Percentiles rank a stretch among this genome's conserved stretches.
Conservation (phyloP, 2,888 invertebrate species). For the Heliconius erato region DNA sequence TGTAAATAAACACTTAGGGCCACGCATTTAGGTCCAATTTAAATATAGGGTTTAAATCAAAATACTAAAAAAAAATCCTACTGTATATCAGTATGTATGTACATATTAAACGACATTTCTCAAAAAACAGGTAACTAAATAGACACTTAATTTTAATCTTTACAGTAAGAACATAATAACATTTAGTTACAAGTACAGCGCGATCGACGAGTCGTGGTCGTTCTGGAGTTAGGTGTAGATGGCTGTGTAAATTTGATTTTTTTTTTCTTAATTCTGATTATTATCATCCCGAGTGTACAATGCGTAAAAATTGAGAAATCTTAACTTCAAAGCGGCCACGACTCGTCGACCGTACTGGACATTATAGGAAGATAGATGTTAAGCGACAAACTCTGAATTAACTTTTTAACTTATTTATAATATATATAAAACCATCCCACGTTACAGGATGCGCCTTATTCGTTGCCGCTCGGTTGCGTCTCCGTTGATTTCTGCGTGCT, state of each 20-base stretch:
- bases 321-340: background rate
- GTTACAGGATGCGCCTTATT: conserved; percentile 4
- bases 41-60: background rate
- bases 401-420: conserved; percentile 38
- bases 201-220: background rate
- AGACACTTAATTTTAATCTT: background rate
- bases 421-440: background rate
- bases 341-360: background rate
- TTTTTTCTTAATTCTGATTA: background rate
- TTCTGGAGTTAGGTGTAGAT: background rate
- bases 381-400: conserved; percentile 21
- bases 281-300: too few species aligned
- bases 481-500: conserved; percentile 28
- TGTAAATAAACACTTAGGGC: background rate
- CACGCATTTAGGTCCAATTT: background rate
- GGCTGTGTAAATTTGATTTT: background rate
- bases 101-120: background rate
- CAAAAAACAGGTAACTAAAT: conserved; percentile 1
- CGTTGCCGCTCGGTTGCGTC: conserved; percentile 14
- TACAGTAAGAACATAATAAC: background rate
- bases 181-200: background rate
- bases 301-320: background rate
- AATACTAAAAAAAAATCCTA: background rate
- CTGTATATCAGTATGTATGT: background rate
- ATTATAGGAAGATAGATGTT: background rate